phyloP scores from a whole-genome alignment of 2,888 invertebrate genomes.

The Mythimna impura region DNA sequence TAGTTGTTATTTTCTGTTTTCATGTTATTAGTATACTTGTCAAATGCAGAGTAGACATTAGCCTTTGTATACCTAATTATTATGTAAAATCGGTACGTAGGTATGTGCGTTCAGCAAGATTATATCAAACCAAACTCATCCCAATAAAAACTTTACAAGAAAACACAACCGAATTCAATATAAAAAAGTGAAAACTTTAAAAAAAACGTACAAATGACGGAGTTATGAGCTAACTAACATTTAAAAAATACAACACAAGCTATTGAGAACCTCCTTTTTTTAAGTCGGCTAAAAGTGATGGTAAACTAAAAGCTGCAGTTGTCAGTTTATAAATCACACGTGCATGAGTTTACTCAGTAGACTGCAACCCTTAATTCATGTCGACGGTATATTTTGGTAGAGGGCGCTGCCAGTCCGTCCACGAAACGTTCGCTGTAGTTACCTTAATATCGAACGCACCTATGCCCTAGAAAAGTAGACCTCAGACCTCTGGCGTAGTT shows the following conservation, averaged over 20 bases:
- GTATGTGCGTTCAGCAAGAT: background rate
- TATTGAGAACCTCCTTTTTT: too few species aligned
- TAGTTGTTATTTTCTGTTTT: background rate
- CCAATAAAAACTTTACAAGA: too few species aligned
- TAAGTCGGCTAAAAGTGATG: background rate
- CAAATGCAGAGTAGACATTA: background rate
- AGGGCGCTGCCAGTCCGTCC: background rate
- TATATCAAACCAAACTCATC: background rate
- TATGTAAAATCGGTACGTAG: background rate
- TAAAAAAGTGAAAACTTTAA: too few species aligned
- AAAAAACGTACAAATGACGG: too few species aligned
- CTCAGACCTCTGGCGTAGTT: background rate
- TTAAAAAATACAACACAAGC: too few species aligned
- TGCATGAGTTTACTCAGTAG: background rate
- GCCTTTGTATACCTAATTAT: background rate
- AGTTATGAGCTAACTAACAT: too few species aligned
- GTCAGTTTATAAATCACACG: too few species aligned
- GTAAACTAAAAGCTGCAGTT: background rate
- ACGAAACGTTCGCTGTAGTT: background rate
- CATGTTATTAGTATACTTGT: background rate
- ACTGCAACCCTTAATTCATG: background rate
- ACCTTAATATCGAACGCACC: too few species aligned
- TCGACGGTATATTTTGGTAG: background rate
- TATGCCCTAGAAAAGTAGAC: slow-evolving; percentile 4
- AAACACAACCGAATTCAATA: background rate